Conservation (phyloP, 2,888 invertebrate genomes). For the Piscicola geometra region DNA sequence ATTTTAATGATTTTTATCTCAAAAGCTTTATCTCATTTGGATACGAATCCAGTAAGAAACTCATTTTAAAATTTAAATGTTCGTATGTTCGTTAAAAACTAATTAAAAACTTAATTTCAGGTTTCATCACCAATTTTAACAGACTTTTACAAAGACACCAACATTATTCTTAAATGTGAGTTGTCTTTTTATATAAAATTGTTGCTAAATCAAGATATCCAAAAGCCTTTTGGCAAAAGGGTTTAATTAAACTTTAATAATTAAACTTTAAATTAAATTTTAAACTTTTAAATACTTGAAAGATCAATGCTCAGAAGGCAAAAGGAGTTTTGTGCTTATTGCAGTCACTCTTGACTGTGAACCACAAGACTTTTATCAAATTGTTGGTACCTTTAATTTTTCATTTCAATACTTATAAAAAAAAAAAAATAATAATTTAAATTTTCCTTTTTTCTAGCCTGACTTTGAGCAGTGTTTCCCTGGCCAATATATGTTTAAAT, state of each 20-base stretch:
- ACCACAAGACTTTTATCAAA: not conserved
- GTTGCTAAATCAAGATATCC: not conserved
- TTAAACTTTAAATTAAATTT: not conserved
- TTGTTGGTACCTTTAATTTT: too few species aligned
- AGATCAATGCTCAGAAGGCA: not conserved
- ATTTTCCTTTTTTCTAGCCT: not conserved
- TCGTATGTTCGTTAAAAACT: not conserved
- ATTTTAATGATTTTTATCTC: not conserved
- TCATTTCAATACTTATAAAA: too few species aligned
- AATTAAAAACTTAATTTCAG: not conserved
- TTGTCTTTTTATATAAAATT: not conserved
- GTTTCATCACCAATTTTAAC: not conserved
- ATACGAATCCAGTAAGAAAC: not conserved
- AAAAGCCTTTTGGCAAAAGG: not conserved
- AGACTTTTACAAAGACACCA: not conserved
- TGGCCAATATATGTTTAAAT: not conserved
- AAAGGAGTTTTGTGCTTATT: not conserved
- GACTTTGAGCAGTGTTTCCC: not conserved
- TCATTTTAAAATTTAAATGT: not conserved
- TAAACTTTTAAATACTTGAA: not conserved
- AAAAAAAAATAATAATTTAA: too few species aligned
- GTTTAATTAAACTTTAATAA: not conserved
- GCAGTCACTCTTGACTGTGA: not conserved
- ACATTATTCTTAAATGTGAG: not conserved
- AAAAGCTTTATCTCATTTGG: not conserved